Evolutionary conservation across 2,888 invertebrate species (phyloP).

Genomic region (Oxyteleia sp.): DNA sequence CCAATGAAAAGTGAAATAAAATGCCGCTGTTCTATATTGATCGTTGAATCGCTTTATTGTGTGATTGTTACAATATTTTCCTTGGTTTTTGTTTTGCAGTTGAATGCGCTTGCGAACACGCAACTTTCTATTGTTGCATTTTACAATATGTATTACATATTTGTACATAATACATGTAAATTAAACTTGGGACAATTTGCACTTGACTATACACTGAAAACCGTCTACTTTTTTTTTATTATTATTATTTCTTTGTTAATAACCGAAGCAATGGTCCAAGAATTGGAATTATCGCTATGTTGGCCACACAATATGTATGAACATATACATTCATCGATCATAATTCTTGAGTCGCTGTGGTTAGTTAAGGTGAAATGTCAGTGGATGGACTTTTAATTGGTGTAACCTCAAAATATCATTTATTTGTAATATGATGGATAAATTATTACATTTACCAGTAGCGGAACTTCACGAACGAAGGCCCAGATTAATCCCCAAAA

Average conservation of each 20-base stretch:
- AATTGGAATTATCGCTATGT: conserved; percentile 52
- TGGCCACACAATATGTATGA: conserved; percentile 58
- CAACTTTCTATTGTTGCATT: conserved; percentile 78
- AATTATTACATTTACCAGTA: no score
- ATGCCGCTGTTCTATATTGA: conserved; percentile 55
- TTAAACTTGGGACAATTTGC: conserved; percentile 72
- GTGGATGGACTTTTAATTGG: no score
- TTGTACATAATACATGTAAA: conserved; percentile 79
- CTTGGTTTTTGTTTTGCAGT: conserved; percentile 75
- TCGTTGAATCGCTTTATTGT: conserved; percentile 84
- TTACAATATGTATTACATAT: conserved; percentile 76
- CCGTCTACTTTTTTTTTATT: conserved; percentile 23
- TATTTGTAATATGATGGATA: no score
- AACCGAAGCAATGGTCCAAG: conserved; percentile 22
- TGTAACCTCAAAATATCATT: no score
- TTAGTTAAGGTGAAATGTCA: no score
- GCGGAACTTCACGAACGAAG: no score
- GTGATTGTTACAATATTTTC: conserved; percentile 81
- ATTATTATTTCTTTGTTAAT: neutral
- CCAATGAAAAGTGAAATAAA: conserved; percentile 11
- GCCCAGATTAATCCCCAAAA: no score
- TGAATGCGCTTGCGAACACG: conserved; percentile 80
- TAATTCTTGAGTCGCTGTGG: conserved; percentile 10
- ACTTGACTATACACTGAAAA: conserved; percentile 66
- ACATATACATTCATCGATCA: conserved; percentile 58